Base-by-base conservation (phyloP, 1,140 invertebrate species). In the Heliconius eleuchia region DNA sequence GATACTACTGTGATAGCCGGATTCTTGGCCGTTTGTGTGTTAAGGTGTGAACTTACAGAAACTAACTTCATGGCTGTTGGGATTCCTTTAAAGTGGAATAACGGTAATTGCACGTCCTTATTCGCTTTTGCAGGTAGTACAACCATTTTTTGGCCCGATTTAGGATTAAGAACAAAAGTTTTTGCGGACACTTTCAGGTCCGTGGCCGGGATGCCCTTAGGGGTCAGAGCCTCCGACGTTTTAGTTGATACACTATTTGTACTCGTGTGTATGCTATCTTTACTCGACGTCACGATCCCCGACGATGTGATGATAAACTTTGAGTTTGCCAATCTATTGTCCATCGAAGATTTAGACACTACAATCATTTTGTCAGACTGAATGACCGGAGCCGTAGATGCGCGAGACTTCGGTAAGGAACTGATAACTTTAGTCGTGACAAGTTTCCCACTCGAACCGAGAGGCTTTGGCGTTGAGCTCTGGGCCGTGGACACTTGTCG, bases 101-200 rank as follows among this genome's bases (percentile, higher is more conserved):
- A 77, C 3, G 94, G 93, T 72, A 94, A 84, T 73, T 91, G 90
- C 18, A 87, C 89, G 7, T 92, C 93, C 23, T 90, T 86, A 8
- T 83, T 87, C 2, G 85, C 76, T 88, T 94, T 95, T 37, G 93
- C 91, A 0, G 94, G 94, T 50, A 95, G 70, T 5, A 95, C 94
- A 30, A 95, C 93, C 94, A 95, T 95, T 83, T 95, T 95, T 83
- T 95, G 94, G 9, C 93, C 94, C 7, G 92, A 92, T 85, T 95
- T 95, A 13, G 93, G 92, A 84, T 95, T 95, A 19, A 95, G 80
- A 55, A 95, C 89, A 30, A 95, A 90, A 42, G 94, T 92, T 88
- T 95, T 95, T 1, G 94, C 92, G 7, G 93, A 93, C 9, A 95
- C 91, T 88, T 95, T 95, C 27, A 95, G 80, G 81, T 95, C 94